phyloP scores from a whole-genome alignment of 2,888 invertebrate genomes.

The Plebejus melissa region DNA sequence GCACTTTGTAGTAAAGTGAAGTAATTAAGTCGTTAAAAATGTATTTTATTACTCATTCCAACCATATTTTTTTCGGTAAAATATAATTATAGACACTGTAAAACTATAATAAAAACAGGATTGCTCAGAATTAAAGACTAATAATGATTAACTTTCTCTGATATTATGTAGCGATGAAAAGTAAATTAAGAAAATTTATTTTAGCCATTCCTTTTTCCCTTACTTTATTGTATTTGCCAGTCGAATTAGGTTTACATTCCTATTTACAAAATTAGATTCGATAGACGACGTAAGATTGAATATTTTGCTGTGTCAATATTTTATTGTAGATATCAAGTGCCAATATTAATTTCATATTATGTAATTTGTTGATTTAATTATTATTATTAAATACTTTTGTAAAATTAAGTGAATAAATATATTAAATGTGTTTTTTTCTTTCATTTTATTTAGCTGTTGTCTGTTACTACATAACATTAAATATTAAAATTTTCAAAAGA shows the following conservation, averaged over 20 bases:
- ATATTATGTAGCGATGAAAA: neutral
- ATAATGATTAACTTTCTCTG: neutral
- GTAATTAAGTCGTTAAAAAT: neutral
- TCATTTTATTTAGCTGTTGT: neutral
- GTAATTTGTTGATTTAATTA: constrained; percentile 43
- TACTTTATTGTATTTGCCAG: neutral
- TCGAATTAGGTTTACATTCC: neutral
- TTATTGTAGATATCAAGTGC: constrained; percentile 44
- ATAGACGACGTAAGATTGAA: neutral
- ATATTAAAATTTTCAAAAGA: neutral
- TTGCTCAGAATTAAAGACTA: neutral
- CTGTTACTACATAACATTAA: neutral
- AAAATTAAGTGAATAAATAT: constrained; percentile 48
- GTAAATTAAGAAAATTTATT: neutral
- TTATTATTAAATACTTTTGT: constrained; percentile 49
- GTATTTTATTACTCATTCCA: neutral
- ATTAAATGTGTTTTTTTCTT: constrained; percentile 8
- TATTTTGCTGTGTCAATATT: constrained; percentile 19
- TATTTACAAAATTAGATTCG: neutral
- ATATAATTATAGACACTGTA: too few relatives aligned
- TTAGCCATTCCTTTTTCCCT: neutral
- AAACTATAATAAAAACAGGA: neutral
- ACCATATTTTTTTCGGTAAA: neutral
- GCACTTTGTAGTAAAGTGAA: neutral
- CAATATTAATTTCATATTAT: constrained; percentile 44